Evolutionary conservation across 2,113 vertebrate genomes (phyloP), one percentile per base, ranked within the genome.

Genomic region (Sisor rabdophorus): DNA sequence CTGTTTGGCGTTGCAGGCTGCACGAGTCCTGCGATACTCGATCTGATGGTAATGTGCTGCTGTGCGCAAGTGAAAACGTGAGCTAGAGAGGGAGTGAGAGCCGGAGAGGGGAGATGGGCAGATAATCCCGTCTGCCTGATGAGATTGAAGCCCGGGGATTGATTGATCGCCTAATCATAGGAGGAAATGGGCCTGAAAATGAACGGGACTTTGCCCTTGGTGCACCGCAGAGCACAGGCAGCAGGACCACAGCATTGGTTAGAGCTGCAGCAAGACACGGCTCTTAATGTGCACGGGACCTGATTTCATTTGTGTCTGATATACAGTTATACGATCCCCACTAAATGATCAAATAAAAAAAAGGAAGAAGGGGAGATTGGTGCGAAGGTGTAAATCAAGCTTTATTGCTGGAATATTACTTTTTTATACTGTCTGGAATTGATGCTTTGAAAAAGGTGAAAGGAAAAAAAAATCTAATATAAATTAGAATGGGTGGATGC

Each of bases 151-250:
- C 89, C 90, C 24, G 88, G 85, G 89, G 90, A 93, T 93, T 93
- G 92, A 93, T 93, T 93, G 92, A 93, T 93, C 87, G 89, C 90
- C 92, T 93, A 93, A 93, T 93, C 92, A 93, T 92, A 89, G 88
- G 89, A 93, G 92, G 92, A 93, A 93, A 93, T 93, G 92, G 91
- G 92, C 89, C 92, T 92, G 92, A 93, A 93, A 93, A 93, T 93
- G 91, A 93, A 93, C 90, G 91, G 89, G 84, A 91, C 90, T 91
- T 88, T 93, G 92, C 92, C 92, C 92, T 92, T 92, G 92, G 90
- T 90, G 91, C 87, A 87, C 87, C 80, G 80, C 88, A 86, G 87
- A 88, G 85, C 84, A 59, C 85, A 83, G 82, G 86, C 84, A 83
- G 86, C 88, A 87, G 90, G 90, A 82, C 87, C 86, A 83, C 84